Conservation (phyloP, 2,888 invertebrate genomes). For the Coelopa pilipes region DNA sequence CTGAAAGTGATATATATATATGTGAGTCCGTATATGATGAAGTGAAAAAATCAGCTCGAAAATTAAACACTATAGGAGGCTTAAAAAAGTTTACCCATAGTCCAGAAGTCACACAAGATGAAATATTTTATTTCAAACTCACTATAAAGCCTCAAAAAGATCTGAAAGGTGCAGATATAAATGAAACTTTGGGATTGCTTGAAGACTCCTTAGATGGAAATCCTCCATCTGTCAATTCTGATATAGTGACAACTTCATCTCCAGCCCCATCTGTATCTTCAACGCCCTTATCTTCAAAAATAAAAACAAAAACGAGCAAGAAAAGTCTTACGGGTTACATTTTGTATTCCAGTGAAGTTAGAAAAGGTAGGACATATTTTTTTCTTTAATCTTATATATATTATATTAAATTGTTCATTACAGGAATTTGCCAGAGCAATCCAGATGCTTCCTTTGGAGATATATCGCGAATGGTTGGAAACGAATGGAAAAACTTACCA, state of each 20-base stretch:
- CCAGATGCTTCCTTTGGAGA: constrained; percentile 94
- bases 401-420: not conserved
- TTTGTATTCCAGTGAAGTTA: constrained; percentile 94
- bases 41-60: constrained; percentile 79
- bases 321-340: constrained; percentile 97
- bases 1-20: constrained; percentile 91
- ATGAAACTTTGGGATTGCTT: constrained; percentile 68
- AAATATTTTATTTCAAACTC: constrained; percentile 82
- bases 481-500: constrained; percentile 93
- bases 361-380: constrained; percentile 71
- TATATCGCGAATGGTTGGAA: constrained; percentile 79
- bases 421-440: constrained; percentile 87
- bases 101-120: constrained; percentile 90
- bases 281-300: constrained; percentile 64
- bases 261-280: constrained; percentile 67
- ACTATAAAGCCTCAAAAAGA: constrained; percentile 72
- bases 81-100: constrained; percentile 85
- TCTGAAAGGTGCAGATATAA: constrained; percentile 52
- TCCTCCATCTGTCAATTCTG: constrained; percentile 83
- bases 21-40: constrained; percentile 94
- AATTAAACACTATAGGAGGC: constrained; percentile 74
- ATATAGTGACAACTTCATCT: constrained; percentile 74
- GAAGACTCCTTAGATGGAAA: constrained; percentile 86
- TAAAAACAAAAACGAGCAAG: constrained; percentile 79
- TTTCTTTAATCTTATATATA: not conserved